Base-by-base conservation (phyloP, 2,888 invertebrate species). In the Pristionchus arcanus region DNA sequence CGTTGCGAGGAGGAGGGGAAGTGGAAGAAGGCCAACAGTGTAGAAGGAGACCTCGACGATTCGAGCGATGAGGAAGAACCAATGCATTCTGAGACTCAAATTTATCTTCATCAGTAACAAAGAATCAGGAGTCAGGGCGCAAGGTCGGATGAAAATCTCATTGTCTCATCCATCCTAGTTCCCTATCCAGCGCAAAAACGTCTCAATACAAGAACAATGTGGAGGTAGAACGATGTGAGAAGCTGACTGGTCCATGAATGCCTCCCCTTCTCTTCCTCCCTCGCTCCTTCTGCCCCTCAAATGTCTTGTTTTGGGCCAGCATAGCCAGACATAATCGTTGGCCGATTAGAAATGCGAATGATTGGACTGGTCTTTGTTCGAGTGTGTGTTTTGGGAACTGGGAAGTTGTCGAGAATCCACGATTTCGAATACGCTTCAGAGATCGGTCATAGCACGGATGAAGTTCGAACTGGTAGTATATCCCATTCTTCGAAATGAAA, bases 301-400 rank as follows among this genome's bases (percentile, higher is more conserved):
- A 74, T 74, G 74, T 37, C 74, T 74, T 74, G 74, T 74, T 74
- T 74, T 74, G 37, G 21, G 37, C 16, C n/a, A n/a, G 21, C 9
- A 7, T 21, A 37, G 63, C 25, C 74, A 74, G 74, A 74, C 74
- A 37, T 74, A 74, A 74, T 74, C 74, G 74, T 37, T 37, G 74
- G 7, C 63, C 74, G 74, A 21, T 74, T 74, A 74, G 74, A 74
- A 63, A 5, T 63, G 63, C 63, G 74, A 74, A 19, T 37, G 74
- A 74, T 37, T 74, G 37, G 21, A 21, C 74, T 74, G 34, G 74
- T 68, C 68, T 74, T 74, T 74, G 74, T 74, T 74, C 74, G 19
- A 31, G 19, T 37, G 37, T 74, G 34, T 74, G 34, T 74, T 74
- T 74, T 74, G 34, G 74, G 25, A 74, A 74, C 37, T 2, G 63